These are phyloP conservation scores for Marmota flaviventris DNA, from an alignment of 2,113 vertebrate species.

Conservation along the genomic window DNA sequence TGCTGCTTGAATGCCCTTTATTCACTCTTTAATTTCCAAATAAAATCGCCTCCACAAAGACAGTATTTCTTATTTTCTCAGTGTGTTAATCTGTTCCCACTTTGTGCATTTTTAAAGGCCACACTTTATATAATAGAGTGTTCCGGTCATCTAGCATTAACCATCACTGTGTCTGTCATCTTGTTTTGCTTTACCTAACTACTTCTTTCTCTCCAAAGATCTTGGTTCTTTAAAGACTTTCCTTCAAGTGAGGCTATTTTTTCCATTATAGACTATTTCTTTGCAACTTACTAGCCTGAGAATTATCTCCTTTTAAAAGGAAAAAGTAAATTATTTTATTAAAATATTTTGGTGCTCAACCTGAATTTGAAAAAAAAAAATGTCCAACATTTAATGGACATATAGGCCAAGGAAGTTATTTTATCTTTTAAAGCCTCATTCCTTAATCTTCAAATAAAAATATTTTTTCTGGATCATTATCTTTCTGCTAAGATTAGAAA, in stretches of 20 bases:
- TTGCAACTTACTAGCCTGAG: neutral
- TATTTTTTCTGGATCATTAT: neutral
- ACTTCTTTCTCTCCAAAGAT: neutral
- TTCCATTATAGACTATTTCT: neutral
- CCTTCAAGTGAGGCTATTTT: neutral
- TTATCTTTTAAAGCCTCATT: constrained; percentile 1
- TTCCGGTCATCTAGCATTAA: neutral
- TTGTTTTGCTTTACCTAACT: neutral
- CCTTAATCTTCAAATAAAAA: neutral
- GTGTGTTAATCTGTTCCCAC: neutral
- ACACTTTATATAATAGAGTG: neutral
- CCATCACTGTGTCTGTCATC: neutral
- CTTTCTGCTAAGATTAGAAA: neutral
- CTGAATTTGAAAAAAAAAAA: neutral
- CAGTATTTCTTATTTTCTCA: neutral
- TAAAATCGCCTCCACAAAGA: neutral
- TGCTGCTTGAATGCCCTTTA: neutral
- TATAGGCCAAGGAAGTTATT: neutral
- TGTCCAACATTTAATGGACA: neutral
- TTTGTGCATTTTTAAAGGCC: neutral
- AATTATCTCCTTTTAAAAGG: neutral
- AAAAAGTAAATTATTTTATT: neutral
- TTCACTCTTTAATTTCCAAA: neutral
- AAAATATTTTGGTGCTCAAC: neutral
- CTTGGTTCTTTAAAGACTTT: neutral